phyloP scores from a whole-genome alignment of 2,113 vertebrate species.

The Neodontobutis hainanensis region DNA sequence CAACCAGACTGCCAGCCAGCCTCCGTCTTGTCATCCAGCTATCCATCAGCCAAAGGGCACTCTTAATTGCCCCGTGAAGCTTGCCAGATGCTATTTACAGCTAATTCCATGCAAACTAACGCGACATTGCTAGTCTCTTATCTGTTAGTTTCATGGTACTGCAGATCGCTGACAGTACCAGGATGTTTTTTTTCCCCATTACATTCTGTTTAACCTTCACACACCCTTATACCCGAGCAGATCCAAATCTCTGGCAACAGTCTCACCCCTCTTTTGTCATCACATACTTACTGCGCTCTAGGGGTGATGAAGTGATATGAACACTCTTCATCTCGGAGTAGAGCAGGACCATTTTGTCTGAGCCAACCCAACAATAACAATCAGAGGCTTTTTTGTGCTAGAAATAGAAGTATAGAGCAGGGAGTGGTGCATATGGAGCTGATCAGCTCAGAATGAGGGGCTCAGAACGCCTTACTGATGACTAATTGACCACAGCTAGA shows the following conservation, averaged over 20 bases:
- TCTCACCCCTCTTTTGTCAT: constrained; percentile 62
- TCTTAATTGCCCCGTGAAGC: constrained; percentile 36
- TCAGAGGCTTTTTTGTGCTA: constrained; percentile 71
- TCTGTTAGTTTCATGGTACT: constrained; percentile 58
- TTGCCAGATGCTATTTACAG: constrained; percentile 29
- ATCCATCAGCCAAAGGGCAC: constrained; percentile 57
- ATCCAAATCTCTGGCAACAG: constrained; percentile 42
- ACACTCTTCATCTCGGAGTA: constrained; percentile 51
- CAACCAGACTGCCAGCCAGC: constrained; percentile 34
- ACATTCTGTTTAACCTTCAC: constrained; percentile 48
- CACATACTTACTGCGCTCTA: constrained; percentile 53
- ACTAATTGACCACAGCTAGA: constrained; percentile 70
- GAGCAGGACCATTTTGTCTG: constrained; percentile 25
- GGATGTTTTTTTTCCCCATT: constrained; percentile 38
- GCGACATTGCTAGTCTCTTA: constrained; percentile 48
- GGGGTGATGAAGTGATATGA: constrained; percentile 41
- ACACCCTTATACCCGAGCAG: constrained; percentile 14
- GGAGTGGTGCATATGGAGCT: constrained; percentile 71
- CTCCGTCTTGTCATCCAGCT: constrained; percentile 56
- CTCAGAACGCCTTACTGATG: constrained; percentile 72
- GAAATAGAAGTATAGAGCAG: constrained; percentile 35
- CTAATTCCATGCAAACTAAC: constrained; percentile 27
- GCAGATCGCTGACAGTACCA: constrained; percentile 53
- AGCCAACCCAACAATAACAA: constrained; percentile 72
- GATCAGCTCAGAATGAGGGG: constrained; percentile 64